Percentiles rank a stretch among this genome's conserved stretches.
phyloP scores from a whole-genome alignment of 2,888 invertebrate genomes.

The Mylabris sibirica region DNA sequence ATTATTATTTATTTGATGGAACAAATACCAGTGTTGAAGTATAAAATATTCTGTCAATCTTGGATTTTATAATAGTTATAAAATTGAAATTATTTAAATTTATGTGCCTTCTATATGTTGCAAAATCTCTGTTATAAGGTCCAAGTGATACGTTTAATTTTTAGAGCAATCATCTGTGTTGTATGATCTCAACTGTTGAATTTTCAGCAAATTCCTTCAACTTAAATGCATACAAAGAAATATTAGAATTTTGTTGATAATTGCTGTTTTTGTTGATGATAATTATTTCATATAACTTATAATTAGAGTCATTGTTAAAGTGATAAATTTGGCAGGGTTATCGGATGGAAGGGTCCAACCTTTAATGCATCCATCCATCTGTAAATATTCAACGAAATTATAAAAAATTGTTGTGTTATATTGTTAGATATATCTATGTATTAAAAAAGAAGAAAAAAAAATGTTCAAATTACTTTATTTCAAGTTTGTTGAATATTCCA shows the following conservation, averaged over 20 bases:
- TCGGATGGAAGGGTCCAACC: conserved; percentile 20
- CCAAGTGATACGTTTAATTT: conserved; percentile 2
- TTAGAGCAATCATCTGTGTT: neutral
- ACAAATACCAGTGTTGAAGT: neutral
- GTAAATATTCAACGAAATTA: conserved; percentile 15
- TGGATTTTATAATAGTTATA: conserved; percentile 13
- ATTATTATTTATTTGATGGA: too few species aligned
- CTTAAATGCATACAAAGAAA: neutral
- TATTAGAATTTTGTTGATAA: neutral
- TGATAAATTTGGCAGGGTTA: conserved; percentile 20
- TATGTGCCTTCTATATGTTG: conserved; percentile 8
- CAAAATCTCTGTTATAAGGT: conserved; percentile 14
- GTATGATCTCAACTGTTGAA: conserved; percentile 18
- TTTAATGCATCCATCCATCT: conserved; percentile 16
- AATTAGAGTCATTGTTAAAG: conserved; percentile 7
- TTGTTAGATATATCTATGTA: neutral
- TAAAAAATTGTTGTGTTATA: neutral
- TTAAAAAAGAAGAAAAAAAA: neutral
- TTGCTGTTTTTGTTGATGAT: conserved; percentile 17
- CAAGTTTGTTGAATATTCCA: conserved; percentile 15
- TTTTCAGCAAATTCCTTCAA: conserved; percentile 18
- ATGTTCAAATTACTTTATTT: conserved; percentile 12
- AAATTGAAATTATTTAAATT: conserved; percentile 13
- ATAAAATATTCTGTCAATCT: neutral
- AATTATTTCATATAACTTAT: neutral